Percentiles rank a stretch among this genome's conserved stretches.
Conservation (phyloP, 1,140 invertebrate genomes). For the Drosophila ficusphila region DNA sequence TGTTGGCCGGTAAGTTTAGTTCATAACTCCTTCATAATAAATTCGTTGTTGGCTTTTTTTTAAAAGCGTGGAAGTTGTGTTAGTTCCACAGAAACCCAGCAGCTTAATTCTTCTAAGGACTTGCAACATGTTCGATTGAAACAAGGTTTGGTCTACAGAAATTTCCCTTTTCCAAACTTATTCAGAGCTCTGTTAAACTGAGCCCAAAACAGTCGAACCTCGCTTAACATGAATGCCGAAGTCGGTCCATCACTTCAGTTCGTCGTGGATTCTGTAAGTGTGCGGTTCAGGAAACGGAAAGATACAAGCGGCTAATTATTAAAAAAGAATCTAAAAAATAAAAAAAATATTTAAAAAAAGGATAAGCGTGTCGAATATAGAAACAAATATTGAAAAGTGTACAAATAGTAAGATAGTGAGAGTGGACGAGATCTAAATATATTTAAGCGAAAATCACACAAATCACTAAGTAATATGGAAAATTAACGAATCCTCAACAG, state of each 20-base stretch:
- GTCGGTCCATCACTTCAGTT: constrained; percentile 35
- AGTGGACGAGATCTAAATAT: not conserved
- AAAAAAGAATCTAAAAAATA: not conserved
- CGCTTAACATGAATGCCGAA: constrained; percentile 9
- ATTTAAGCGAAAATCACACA: not conserved
- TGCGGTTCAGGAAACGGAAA: constrained; percentile 35
- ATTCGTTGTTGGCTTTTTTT: not conserved
- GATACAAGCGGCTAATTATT: not conserved
- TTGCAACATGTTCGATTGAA: constrained; percentile 19
- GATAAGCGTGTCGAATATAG: not conserved
- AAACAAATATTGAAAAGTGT: not conserved
- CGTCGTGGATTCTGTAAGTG: constrained; percentile 46
- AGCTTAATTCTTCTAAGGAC: not conserved
- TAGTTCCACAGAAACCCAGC: constrained; percentile 12
- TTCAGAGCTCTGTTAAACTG: constrained; percentile 7
- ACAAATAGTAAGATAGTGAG: not conserved
- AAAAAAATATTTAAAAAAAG: not conserved
- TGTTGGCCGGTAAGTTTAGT: too few relatives aligned
- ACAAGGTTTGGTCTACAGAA: not conserved
- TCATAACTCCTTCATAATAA: not conserved
- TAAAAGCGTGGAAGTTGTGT: constrained; percentile 4
- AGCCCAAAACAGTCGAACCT: not conserved
- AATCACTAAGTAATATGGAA: not conserved
- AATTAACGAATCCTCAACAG: not conserved
- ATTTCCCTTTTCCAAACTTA: constrained; percentile 10